Evolutionary conservation across 2,113 vertebrate species (phyloP).

Genomic region (Apteryx mantelli): DNA sequence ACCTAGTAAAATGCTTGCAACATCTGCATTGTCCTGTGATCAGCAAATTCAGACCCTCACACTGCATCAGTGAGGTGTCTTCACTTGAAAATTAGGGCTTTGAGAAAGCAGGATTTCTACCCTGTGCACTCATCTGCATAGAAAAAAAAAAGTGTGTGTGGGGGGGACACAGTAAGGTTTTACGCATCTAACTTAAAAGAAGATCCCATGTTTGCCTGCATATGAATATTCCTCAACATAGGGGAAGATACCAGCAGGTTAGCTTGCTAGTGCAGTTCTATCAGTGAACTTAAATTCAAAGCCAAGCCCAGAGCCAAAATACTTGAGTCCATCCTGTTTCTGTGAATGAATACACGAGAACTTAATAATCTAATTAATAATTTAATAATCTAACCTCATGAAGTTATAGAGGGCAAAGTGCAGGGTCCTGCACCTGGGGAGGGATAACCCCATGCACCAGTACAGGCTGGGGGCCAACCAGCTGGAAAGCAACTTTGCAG

Average conservation of each 20-base stretch:
- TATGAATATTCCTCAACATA: not conserved
- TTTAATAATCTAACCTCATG: too few species aligned
- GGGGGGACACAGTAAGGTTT: not conserved
- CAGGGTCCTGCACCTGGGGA: too few species aligned
- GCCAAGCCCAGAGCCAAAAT: not conserved
- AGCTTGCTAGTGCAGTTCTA: not conserved
- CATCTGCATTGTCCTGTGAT: not conserved
- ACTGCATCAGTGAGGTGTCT: not conserved
- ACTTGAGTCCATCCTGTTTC: not conserved
- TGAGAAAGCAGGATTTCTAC: not conserved
- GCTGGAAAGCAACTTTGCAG: too few species aligned
- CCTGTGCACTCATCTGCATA: not conserved
- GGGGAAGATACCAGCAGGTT: accelerated
- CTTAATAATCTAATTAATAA: not conserved
- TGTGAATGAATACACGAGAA: not conserved
- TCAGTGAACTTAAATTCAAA: not conserved
- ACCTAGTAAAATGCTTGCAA: not conserved
- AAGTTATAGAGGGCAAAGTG: too few species aligned
- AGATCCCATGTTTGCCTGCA: not conserved
- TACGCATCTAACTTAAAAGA: accelerated
- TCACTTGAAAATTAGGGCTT: too few species aligned
- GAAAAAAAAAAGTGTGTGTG: too few species aligned
- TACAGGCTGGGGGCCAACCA: too few species aligned
- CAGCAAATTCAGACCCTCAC: not conserved
- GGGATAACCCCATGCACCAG: too few species aligned